Evolutionary conservation across 2,797 vertebrate genomes (phyloP), one percentile per base, ranked within the genome.

Genomic region (Macropodus opercularis): DNA sequence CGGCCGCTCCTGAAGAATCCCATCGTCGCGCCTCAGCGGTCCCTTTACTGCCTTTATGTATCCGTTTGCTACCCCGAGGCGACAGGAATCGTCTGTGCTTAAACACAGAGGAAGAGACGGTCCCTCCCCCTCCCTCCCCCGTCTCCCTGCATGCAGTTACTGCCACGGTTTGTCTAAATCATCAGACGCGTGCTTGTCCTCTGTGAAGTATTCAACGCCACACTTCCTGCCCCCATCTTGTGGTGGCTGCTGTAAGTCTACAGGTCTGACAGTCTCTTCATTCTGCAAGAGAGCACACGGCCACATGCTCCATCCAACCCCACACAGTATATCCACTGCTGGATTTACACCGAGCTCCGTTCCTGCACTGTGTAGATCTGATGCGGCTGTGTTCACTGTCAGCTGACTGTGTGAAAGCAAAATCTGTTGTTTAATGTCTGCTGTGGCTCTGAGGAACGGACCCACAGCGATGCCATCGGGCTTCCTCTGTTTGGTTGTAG

Each of bases 41-140:
- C 78, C 47, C 72, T 82, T 70, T 70, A 62, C 78, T 54, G 83
- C 72, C 80, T 81, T 83, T 83, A 83, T 81, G 80, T 80, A 78
- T 89, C 72, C 66, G 72, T 85, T 85, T 79, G 73, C 68, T 49
- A 27, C 71, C 86, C 83, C 0, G 56, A 81, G 83, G 87, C 77
- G 61, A 86, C 83, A 82, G 77, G 74, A 61, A 80, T 85, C 63
- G 71, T 89, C 85, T 86, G 80, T 29, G 72, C 78, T 75, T 68
- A 83, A 85, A 83, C 70, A 76, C 80, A 60, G 72, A 74, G 75
- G 76, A 72, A 77, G 60, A 70, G 65, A 75, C 51, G 62, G 76
- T 77, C 21, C 50, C 43, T 49, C 29, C 32, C 21, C 8, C 27
- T 12, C 6, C 6, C 47, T 2, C 61, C 50, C 58, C 63, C 24